Conservation (phyloP, 2,888 invertebrate genomes). For the Heliconius erato region DNA sequence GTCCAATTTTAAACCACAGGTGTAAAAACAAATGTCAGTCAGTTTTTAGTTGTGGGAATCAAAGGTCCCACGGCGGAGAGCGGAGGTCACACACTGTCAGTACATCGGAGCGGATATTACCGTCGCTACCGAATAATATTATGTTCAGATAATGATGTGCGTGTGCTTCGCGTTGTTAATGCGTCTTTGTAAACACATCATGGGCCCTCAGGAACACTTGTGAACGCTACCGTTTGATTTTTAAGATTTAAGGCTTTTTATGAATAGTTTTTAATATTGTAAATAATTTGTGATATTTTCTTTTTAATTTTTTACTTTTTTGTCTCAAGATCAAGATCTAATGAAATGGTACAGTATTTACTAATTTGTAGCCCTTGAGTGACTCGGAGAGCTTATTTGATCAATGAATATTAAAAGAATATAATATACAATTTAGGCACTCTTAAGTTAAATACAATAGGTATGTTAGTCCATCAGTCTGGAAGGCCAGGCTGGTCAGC, state of each 20-base stretch:
- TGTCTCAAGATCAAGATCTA: no score
- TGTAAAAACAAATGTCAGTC: constrained; percentile 23
- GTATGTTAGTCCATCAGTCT: neutral
- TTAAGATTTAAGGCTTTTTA: neutral
- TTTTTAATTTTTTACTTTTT: no score
- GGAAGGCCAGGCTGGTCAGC: neutral
- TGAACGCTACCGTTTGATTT: neutral
- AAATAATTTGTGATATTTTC: neutral
- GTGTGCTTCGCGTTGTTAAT: constrained; percentile 8
- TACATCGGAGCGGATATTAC: constrained; percentile 23
- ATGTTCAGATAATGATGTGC: constrained; percentile 22
- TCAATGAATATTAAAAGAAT: no score
- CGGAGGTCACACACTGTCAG: constrained; percentile 35
- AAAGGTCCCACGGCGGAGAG: constrained; percentile 35
- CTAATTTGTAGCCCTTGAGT: no score
- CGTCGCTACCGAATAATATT: constrained; percentile 36
- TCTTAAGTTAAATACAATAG: neutral
- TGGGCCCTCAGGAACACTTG: constrained; percentile 16
- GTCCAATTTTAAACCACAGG: neutral
- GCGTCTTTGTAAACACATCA: constrained; percentile 33
- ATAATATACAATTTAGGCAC: neutral
- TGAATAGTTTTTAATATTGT: neutral
- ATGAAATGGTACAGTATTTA: no score
- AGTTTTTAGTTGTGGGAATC: constrained; percentile 24
- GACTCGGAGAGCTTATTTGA: no score